A percentile compares a stretch with the other conserved stretches of the same genome.
Conservation (phyloP, 2,888 invertebrate species). For the Drosophila atripex region DNA sequence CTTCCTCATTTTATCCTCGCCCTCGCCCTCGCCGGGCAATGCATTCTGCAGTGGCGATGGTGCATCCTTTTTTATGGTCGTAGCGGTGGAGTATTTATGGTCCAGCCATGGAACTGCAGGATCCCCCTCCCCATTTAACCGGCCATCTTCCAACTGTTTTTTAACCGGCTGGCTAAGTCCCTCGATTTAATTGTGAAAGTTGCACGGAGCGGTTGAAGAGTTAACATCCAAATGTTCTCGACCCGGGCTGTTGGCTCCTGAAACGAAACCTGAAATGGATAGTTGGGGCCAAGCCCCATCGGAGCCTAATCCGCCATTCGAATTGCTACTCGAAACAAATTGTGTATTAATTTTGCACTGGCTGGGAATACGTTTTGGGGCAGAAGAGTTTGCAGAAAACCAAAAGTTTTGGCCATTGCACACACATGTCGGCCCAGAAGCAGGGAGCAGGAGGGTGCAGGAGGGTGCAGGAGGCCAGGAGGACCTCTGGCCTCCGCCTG, state of each 20-base stretch:
- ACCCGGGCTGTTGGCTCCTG: neutral
- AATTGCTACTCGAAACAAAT: neutral
- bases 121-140: conserved; percentile 2
- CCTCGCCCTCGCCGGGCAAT: conserved; percentile 6
- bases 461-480: too few relatives aligned
- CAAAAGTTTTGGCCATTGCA: conserved; percentile 33
- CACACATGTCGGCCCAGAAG: conserved; percentile 22
- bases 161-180: too few relatives aligned
- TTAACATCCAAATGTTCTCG: neutral
- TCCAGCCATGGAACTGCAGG: conserved; percentile 25
- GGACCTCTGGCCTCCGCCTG: conserved; percentile 16
- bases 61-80: conserved; percentile 22
- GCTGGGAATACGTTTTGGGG: conserved; percentile 7
- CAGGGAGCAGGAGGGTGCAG: neutral
- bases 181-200: conserved; percentile 7
- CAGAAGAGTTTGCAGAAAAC: conserved; percentile 11
- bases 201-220: neutral
- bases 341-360: conserved; percentile 29
- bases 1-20: too few relatives aligned
- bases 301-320: conserved; percentile 5
- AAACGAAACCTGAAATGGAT: neutral
- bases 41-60: conserved; percentile 35
- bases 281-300: neutral
- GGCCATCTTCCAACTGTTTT: neutral
- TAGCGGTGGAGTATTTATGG: conserved; percentile 23